Percentiles rank a stretch among this genome's conserved stretches.
phyloP scores from a whole-genome alignment of 2,888 invertebrate species.

The Chorisops tibialis region DNA sequence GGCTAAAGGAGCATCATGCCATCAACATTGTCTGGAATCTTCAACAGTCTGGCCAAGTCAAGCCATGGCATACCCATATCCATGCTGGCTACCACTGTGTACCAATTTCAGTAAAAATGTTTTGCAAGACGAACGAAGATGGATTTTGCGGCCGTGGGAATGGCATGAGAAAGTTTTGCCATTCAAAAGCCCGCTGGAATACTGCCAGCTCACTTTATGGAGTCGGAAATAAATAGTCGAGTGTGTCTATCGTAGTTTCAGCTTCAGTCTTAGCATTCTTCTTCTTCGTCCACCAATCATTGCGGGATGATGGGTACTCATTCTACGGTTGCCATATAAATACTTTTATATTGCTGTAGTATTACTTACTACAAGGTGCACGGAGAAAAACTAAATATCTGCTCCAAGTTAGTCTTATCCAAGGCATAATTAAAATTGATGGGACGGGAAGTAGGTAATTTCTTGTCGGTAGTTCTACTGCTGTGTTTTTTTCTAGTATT shows the following conservation, averaged over 20 bases:
- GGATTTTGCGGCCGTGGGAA: constrained; percentile 27
- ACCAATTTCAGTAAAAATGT: constrained; percentile 21
- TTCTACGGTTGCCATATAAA: constrained; percentile 5
- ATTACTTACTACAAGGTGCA: too few relatives aligned
- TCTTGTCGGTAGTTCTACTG: constrained; percentile 5
- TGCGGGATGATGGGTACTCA: constrained; percentile 13
- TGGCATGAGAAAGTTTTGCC: constrained; percentile 23
- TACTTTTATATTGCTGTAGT: not conserved
- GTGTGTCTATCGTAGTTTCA: not conserved
- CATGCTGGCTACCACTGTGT: not conserved
- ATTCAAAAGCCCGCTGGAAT: constrained; percentile 17
- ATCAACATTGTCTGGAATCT: constrained; percentile 6
- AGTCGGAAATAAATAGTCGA: not conserved
- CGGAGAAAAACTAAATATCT: not conserved
- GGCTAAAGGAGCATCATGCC: not conserved
- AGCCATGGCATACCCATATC: not conserved
- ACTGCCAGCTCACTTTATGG: constrained; percentile 9
- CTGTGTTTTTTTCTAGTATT: not conserved
- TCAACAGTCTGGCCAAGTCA: not conserved
- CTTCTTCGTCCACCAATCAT: constrained; percentile 5
- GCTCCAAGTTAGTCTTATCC: constrained; percentile 1
- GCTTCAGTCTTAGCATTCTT: not conserved
- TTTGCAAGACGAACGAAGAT: constrained; percentile 18
- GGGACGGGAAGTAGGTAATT: constrained; percentile 21
- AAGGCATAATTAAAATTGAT: constrained; percentile 21